Evolutionary conservation across 1,140 invertebrate genomes (phyloP), one percentile per base, ranked within the genome.

Genomic region (Zaprionus camerounensis): DNA sequence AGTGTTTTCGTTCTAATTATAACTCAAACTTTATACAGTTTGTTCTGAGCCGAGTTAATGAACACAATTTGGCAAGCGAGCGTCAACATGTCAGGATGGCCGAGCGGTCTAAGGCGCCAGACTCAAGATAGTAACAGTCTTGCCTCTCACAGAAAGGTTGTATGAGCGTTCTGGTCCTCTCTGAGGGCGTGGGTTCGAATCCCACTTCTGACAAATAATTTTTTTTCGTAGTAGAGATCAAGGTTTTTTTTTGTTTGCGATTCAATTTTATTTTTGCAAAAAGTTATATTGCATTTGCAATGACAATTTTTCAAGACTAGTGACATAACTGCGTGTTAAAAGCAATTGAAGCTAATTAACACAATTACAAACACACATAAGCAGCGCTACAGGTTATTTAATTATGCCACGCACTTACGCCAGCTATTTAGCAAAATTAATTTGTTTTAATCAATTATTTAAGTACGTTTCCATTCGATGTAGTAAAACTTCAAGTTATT

Each of bases 151-250:
- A 82, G 77, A 82, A 71, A 69, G 83, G 80, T 58, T 12, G 44
- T 62, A 51, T 88, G 94, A 94, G 95, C 90, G 92, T 96, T 96
- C 95, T 96, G 95, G 95, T 96, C 95, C 95, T 95, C 96, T 95
- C 94, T 96, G 95, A 95, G 95, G 96, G 96, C 96, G 96, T 96
- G 96, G 96, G 96, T 96, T 96, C 96, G 95, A 96, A 96, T 96
- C 96, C 96, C 96, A 96, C 96, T 96, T 95, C 96, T 96, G 96
- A 96, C 96, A 96, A 93, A 94, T 64, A 62, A 91, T 94, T 95
- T 95, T 94, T 94, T 87, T 57, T 62, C 7, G 6, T 31, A 74
- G 6, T 31, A 74, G 94, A 9, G 9, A 17, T 11, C n/a, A 9
- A 46, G 0, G 95, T 95, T 94, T 94, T 88, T 58, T 58, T 74